Evolutionary conservation across 1,140 invertebrate species (phyloP).

Genomic region (Armadillidium nasatum): DNA sequence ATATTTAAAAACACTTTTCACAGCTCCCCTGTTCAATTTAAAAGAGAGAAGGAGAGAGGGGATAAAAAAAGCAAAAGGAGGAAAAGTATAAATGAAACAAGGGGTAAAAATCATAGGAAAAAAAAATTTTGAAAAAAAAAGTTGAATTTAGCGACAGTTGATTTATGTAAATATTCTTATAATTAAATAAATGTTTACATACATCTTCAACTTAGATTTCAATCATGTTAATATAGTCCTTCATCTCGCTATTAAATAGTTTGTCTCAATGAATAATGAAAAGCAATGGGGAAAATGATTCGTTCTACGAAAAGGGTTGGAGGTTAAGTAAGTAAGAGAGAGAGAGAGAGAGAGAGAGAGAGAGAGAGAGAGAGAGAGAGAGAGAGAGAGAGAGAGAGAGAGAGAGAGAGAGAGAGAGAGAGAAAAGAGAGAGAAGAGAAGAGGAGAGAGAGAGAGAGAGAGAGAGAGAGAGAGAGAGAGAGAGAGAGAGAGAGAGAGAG

Average conservation of each 20-base stretch:
- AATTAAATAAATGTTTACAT: conserved; percentile 7
- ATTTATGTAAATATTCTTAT: conserved; percentile 1
- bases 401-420: background rate
- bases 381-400: too few relatives aligned
- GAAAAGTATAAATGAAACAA: too few relatives aligned
- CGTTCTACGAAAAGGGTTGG: too few relatives aligned
- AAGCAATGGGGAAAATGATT: too few relatives aligned
- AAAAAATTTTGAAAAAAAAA: background rate
- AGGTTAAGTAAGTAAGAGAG: too few relatives aligned
- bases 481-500: background rate
- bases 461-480: background rate
- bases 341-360: background rate
- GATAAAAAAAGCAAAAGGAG: too few relatives aligned
- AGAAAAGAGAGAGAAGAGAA: background rate
- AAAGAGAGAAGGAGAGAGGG: too few relatives aligned
- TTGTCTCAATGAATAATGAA: too few relatives aligned
- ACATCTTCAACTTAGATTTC: background rate
- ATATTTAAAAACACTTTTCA: too few relatives aligned
- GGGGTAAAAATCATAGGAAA: too few relatives aligned
- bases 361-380: too few relatives aligned
- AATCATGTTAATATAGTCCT: background rate
- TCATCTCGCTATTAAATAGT: background rate
- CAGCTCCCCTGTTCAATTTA: too few relatives aligned
- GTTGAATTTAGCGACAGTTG: background rate
- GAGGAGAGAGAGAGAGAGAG: background rate